Evolutionary conservation across 2,888 invertebrate genomes (phyloP), one percentile per base, ranked within the genome.

Genomic region (Eilema griseolum): DNA sequence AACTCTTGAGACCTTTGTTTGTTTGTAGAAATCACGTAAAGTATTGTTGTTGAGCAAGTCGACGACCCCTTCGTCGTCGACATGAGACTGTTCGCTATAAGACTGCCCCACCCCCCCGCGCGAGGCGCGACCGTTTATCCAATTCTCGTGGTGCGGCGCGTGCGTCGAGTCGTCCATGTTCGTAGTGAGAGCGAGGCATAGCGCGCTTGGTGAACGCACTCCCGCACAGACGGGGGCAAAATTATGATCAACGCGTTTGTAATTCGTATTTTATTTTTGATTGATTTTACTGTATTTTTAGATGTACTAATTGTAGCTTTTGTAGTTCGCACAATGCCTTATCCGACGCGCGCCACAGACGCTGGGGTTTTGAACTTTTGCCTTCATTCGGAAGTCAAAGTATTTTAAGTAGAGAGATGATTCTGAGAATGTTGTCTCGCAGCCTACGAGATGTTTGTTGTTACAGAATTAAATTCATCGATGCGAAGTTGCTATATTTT

Each of bases 281-380:
- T 82, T 79, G 70, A 76, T 79, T 83, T 81, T 83, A 80, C 78
- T 80, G 76, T 85, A 83, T 83, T 85, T 86, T 83, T 85, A 84
- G 79, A 83, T 69, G 73, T 81, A 79, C 79, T 81, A 83, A 83
- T 82, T 78, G 71, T 81, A 79, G 77, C 76, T 80, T 81, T 82
- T 81, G 76, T 81, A 84, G 82, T 83, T 78, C 78, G 85, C 85
- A 87, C 86, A 81, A 84, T 74, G 80, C 81, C 79, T 78, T 76
- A 60, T 76, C 74, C 75, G 74, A 52, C 71, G 14, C 46, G 12
- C 52, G 28, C 41, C 14, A 16, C 63, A 61, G 59, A 72, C 64
- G 64, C 52, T 72, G 71, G 73, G 74, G 70, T 74, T 72, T 60
- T 41, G 14, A 62, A 33, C 62, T 14, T 37, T 57, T 16, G 67